phyloP scores from a whole-genome alignment of 1,140 invertebrate species.

The Eriocheir sinensis region DNA sequence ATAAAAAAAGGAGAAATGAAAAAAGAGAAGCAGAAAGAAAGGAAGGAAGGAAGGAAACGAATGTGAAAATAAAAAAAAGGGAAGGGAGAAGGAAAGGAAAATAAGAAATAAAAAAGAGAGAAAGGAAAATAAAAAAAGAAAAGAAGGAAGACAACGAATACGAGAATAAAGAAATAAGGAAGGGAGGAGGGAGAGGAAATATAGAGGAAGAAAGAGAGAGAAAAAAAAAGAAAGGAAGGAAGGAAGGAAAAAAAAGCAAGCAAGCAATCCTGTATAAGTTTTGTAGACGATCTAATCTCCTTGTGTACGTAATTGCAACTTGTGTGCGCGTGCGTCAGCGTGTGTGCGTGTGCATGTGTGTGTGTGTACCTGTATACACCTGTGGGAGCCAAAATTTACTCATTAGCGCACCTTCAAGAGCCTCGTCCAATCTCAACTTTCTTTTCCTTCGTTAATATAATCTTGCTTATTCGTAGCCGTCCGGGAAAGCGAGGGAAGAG shows the following conservation, averaged over 20 bases:
- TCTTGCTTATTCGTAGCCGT: not conserved
- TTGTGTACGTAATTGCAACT: no score
- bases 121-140: no score
- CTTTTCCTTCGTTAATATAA: not conserved
- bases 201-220: not conserved
- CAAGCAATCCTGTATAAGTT: not conserved
- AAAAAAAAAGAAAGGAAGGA: not conserved
- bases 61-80: not conserved
- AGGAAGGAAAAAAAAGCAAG: not conserved
- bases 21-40: not conserved
- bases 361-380: not conserved
- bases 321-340: not conserved
- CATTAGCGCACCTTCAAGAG: not conserved
- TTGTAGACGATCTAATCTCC: not conserved
- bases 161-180: not conserved
- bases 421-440: conserved; percentile 2
- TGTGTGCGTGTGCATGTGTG: not conserved
- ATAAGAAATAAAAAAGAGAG: no score
- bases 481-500: not conserved
- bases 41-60: not conserved
- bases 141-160: no score
- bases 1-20: not conserved
- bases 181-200: no score
- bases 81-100: not conserved
- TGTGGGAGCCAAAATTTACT: not conserved